Conservation (phyloP, 1,140 invertebrate species). For the Drosophila ohnishii region DNA sequence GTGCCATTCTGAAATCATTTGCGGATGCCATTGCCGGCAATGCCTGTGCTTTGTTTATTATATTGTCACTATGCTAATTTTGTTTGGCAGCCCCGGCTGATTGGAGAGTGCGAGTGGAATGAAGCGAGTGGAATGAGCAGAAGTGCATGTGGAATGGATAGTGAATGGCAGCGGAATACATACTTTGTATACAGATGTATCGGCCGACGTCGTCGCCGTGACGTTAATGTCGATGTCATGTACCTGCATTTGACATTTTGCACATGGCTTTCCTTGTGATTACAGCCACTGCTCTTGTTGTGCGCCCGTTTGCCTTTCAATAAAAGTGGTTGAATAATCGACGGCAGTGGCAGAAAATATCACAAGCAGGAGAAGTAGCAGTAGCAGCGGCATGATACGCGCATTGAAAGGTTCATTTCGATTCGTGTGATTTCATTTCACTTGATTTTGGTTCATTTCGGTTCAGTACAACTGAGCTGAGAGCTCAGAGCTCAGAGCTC, state of each 20-base stretch:
- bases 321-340: conserved; percentile 80
- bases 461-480: conserved; percentile 9
- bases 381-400: conserved; percentile 35
- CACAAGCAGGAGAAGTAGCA: conserved; percentile 21
- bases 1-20: conserved; percentile 31
- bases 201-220: conserved; percentile 55
- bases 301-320: conserved; percentile 76
- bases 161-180: conserved; percentile 56
- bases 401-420: conserved; percentile 69
- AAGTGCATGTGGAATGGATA: conserved; percentile 9
- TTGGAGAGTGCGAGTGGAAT: conserved; percentile 22
- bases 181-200: conserved; percentile 23
- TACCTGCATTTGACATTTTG: conserved; percentile 78
- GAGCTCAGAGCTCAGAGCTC: neutral
- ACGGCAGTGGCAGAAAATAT: conserved; percentile 42
- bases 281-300: conserved; percentile 53
- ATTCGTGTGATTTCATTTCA: conserved; percentile 32
- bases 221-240: conserved; percentile 76
- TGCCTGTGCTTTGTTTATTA: conserved; percentile 69
- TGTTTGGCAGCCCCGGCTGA: conserved; percentile 66
- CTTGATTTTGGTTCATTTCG: conserved; percentile 21
- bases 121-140: no score
- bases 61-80: conserved; percentile 81
- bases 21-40: conserved; percentile 37
- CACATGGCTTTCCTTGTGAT: conserved; percentile 75